Conservation (phyloP, 2,113 vertebrate genomes). For the Lamprologus lemairii region DNA sequence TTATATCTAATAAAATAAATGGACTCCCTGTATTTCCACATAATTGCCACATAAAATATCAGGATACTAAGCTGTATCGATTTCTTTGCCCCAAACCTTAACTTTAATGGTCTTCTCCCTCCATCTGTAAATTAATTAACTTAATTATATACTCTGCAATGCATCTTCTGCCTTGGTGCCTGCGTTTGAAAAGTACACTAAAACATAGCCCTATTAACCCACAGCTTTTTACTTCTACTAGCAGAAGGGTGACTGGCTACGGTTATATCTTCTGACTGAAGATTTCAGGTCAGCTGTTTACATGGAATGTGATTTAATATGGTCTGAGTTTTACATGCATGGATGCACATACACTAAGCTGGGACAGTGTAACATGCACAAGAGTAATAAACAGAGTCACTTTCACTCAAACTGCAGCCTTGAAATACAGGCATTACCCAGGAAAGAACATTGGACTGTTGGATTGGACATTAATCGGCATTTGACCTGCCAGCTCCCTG, state of each 20-base stretch:
- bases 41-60: not conserved
- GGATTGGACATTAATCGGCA: not conserved
- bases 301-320: not conserved
- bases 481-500: not conserved
- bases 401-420: not conserved
- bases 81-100: not conserved
- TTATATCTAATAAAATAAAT: not conserved
- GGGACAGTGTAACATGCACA: not conserved
- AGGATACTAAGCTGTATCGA: not conserved
- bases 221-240: not conserved
- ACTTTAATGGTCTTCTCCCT: not conserved
- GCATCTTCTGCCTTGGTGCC: not conserved
- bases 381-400: not conserved
- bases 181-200: not conserved
- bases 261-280: not conserved
- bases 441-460: not conserved
- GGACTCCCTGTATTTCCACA: rapidly evolving
- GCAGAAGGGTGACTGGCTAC: not conserved
- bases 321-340: not conserved
- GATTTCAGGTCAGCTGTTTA: not conserved
- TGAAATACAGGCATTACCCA: not conserved
- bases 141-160: not conserved
- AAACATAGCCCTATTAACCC: not conserved
- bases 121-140: not conserved
- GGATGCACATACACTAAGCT: not conserved